phyloP scores from a whole-genome alignment of 2,113 vertebrate species.

The Chaetodon trifascialis region DNA sequence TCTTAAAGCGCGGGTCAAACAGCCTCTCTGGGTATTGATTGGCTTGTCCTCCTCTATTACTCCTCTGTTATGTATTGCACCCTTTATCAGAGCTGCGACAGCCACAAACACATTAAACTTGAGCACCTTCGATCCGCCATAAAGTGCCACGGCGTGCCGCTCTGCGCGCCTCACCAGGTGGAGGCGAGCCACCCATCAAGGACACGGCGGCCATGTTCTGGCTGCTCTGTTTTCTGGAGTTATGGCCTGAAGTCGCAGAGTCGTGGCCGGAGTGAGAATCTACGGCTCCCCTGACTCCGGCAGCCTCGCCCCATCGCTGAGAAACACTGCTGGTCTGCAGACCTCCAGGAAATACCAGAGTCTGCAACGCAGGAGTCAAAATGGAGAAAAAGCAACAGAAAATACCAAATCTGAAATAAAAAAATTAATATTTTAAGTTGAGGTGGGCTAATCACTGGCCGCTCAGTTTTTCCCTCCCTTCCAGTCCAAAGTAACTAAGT shows the following conservation, averaged over 20 bases:
- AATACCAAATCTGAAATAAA: not conserved
- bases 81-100: constrained; percentile 76
- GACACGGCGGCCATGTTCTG: constrained; percentile 45
- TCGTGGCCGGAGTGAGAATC: constrained; percentile 47
- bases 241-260: constrained; percentile 64
- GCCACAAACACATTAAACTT: constrained; percentile 78
- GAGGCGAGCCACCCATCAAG: constrained; percentile 67
- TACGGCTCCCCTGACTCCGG: constrained; percentile 48
- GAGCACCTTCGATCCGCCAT: constrained; percentile 77
- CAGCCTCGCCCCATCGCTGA: constrained; percentile 13
- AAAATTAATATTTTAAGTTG: no score
- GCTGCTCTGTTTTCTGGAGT: constrained; percentile 57
- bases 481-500: no score
- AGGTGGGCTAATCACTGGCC: no score
- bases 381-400: not conserved
- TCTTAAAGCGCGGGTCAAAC: constrained; percentile 78
- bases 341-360: not conserved
- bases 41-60: constrained; percentile 79
- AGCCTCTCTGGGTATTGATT: constrained; percentile 78
- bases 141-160: constrained; percentile 53
- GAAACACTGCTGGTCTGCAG: constrained; percentile 15
- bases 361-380: not conserved
- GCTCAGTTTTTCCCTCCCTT: no score
- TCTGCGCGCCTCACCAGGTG: not conserved
- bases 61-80: constrained; percentile 76